Base-by-base conservation (phyloP, 2,888 invertebrate species). In the Isotomurus palustris region DNA sequence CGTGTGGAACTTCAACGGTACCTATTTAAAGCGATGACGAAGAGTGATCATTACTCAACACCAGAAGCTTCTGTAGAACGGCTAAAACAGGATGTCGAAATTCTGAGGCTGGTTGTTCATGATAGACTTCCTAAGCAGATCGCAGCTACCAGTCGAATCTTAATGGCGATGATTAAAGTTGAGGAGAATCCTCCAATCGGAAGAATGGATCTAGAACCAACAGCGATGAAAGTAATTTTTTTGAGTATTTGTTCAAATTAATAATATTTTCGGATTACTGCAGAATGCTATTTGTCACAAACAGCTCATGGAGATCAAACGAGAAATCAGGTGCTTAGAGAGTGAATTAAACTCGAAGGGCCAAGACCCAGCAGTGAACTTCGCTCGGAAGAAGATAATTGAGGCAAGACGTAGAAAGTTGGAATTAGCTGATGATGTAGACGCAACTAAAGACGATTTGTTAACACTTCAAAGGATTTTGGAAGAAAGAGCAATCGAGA, bases 41-140 rank as follows among this genome's bases (percentile, higher is more conserved):
- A 62, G 3, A 35, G 78, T 79, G 64, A 78, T 80, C 3, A 78
- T 78, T 47, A 77, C 78, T 2, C 81, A 4, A 82, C 82, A 1
- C 82, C 84, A 1, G 81, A 83, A 73, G 83, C 80, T 40, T 77
- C 88, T 53, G 76, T 89, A 44, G 83, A 85, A 73, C 82, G 84
- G 68, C 76, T 88, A 64, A 83, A 86, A 72, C 87, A 88, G 73
- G 88, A 88, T 76, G 81, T 84, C 38, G 83, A 85, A 76, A 81
- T 87, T 29, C 85, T 87, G 73, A 80, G 78, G 59, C 88, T 86
- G 74, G 79, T 91, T 61, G 83, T 84, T 1, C 84, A 85, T 64
- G 88, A 89, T 72, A 87, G 90, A 73, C 74, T 91, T 53, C 88
- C 88, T 0, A 82, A 84, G 69, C 91, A 92, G 74, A 78, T 85